A percentile compares a stretch with the other conserved stretches of the same genome.
These are phyloP conservation scores for Gnathonemus longibarbis DNA, from an alignment of 2,113 vertebrate genomes.

Conservation along the genomic window DNA sequence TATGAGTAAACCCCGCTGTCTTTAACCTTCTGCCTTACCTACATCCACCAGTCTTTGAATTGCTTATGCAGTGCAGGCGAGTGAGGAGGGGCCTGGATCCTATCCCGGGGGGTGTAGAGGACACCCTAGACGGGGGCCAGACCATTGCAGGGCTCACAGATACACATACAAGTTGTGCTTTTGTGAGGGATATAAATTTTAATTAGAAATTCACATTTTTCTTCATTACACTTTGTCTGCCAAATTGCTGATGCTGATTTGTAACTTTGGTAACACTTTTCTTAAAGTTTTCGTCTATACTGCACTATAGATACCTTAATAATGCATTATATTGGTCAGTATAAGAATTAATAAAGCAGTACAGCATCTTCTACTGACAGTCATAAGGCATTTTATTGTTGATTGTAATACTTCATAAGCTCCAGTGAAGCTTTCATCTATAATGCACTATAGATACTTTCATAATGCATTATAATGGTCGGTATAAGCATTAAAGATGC, in stretches of 20 bases:
- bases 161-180: neutral
- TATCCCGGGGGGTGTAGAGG: neutral
- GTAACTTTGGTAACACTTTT: neutral
- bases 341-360: too few relatives aligned
- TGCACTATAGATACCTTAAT: too few relatives aligned
- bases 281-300: too few relatives aligned
- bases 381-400: too few relatives aligned
- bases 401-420: too few relatives aligned
- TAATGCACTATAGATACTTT: too few relatives aligned
- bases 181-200: neutral
- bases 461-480: too few relatives aligned
- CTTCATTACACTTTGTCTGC: neutral
- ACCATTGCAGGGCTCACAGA: neutral
- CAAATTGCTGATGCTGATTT: neutral
- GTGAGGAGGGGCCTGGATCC: neutral
- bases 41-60: neutral
- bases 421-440: too few relatives aligned
- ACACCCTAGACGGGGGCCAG: neutral
- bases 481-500: too few relatives aligned
- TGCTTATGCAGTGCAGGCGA: neutral
- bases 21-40: neutral
- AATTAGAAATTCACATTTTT: neutral
- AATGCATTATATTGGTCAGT: too few relatives aligned
- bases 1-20: slow-evolving; percentile 8
- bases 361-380: too few relatives aligned